phyloP scores from a whole-genome alignment of 2,888 invertebrate genomes.

The Oeneis ivallda region DNA sequence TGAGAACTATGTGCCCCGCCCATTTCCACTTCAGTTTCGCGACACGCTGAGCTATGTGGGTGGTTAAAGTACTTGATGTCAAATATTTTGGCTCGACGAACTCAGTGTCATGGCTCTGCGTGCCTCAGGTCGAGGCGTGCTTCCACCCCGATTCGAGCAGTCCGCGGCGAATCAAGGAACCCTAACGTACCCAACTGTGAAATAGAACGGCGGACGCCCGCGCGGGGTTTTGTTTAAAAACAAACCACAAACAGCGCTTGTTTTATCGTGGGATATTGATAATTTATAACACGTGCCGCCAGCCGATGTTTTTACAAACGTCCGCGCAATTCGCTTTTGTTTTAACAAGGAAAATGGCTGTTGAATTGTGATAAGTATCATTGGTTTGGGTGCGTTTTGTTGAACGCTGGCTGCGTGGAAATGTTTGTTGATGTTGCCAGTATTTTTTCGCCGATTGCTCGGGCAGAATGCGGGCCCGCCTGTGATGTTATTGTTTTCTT shows the following conservation, averaged over 20 bases:
- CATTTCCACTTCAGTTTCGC: no score
- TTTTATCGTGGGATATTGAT: constrained; percentile 80
- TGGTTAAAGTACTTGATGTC: no score
- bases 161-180: constrained; percentile 21
- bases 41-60: no score
- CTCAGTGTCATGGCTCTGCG: no score
- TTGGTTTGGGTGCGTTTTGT: constrained; percentile 8
- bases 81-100: no score
- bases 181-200: constrained; percentile 39
- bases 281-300: constrained; percentile 69
- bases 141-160: not conserved
- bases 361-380: constrained; percentile 39
- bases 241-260: constrained; percentile 67
- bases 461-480: constrained; percentile 5
- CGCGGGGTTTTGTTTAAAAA: constrained; percentile 60
- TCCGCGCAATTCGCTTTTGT: constrained; percentile 54
- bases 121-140: not conserved
- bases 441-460: constrained; percentile 10
- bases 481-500: constrained; percentile 9
- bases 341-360: constrained; percentile 49
- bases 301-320: constrained; percentile 47
- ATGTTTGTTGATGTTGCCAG: constrained; percentile 18
- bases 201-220: constrained; percentile 27
- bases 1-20: no score
- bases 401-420: not conserved